phyloP scores from a whole-genome alignment of 1,140 invertebrate genomes.

The Drosophila funebris region DNA sequence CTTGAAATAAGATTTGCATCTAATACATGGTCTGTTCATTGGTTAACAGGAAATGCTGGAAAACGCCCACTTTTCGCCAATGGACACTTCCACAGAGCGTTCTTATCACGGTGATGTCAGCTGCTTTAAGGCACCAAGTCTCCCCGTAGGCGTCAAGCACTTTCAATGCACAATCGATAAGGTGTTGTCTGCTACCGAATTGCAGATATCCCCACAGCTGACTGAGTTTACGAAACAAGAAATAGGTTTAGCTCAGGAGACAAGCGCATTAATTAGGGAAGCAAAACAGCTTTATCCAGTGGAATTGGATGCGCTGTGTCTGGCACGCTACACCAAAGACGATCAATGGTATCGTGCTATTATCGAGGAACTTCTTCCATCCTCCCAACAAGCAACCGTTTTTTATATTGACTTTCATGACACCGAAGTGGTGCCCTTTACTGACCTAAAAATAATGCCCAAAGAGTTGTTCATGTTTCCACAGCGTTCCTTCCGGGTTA shows the following conservation, averaged over 20 bases:
- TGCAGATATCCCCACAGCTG: slow-evolving; percentile 64
- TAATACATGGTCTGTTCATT: not conserved
- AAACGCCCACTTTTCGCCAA: slow-evolving; percentile 45
- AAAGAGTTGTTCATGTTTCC: slow-evolving; percentile 57
- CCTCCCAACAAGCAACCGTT: slow-evolving; percentile 47
- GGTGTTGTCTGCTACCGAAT: slow-evolving; percentile 52
- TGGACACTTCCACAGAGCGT: slow-evolving; percentile 60
- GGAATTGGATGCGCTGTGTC: slow-evolving; percentile 42
- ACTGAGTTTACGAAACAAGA: slow-evolving; percentile 63
- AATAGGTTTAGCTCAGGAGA: slow-evolving; percentile 47
- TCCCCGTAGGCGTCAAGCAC: slow-evolving; percentile 59
- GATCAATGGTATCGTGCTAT: slow-evolving; percentile 74
- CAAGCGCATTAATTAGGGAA: slow-evolving; percentile 40
- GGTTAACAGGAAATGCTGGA: slow-evolving; percentile 34
- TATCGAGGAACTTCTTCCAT: slow-evolving; percentile 53
- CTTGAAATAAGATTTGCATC: not conserved
- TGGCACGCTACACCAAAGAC: slow-evolving; percentile 61
- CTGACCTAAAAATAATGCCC: slow-evolving; percentile 60
- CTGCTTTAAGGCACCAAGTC: slow-evolving; percentile 47
- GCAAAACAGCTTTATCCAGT: slow-evolving; percentile 35
- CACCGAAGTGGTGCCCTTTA: slow-evolving; percentile 41
- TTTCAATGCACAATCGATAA: slow-evolving; percentile 61
- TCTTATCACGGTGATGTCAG: slow-evolving; percentile 42
- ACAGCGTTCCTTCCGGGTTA: slow-evolving; percentile 61
- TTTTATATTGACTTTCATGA: slow-evolving; percentile 74